Conservation (phyloP, 2,797 vertebrate species). For the Neosilurus hyrtlii region DNA sequence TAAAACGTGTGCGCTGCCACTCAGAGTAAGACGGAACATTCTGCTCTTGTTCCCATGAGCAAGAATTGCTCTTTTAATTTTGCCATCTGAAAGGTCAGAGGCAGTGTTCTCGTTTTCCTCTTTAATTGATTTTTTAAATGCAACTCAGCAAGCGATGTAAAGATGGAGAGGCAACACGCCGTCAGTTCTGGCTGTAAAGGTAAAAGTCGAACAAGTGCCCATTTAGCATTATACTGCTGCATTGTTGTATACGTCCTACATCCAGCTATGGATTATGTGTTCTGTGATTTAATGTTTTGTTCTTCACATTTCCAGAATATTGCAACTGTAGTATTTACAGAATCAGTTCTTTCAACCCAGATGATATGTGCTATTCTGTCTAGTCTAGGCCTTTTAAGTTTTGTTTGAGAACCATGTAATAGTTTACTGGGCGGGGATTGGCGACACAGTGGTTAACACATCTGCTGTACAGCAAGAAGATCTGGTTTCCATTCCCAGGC, state of each 20-base stretch:
- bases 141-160: slow-evolving; percentile 58
- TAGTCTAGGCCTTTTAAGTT: not conserved
- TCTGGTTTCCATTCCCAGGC: no score
- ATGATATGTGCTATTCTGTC: not conserved
- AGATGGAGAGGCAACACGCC: slow-evolving; percentile 37
- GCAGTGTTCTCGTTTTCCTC: slow-evolving; percentile 72
- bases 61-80: slow-evolving; percentile 78
- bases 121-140: slow-evolving; percentile 79
- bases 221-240: slow-evolving; percentile 40
- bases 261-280: slow-evolving; percentile 2
- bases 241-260: slow-evolving; percentile 32
- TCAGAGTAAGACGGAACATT: slow-evolving; percentile 64
- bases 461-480: no score
- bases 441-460: no score
- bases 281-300: not conserved
- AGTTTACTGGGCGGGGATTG: no score
- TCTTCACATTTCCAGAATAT: not conserved
- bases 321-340: not conserved
- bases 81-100: slow-evolving; percentile 72
- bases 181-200: slow-evolving; percentile 42
- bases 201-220: slow-evolving; percentile 49
- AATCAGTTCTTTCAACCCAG: not conserved
- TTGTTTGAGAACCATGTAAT: no score
- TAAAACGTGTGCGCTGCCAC: slow-evolving; percentile 71
- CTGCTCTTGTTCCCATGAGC: slow-evolving; percentile 70